These are phyloP conservation scores for Eristalinus aeneus DNA, from an alignment of 2,888 invertebrate species.

Conservation along the genomic window DNA sequence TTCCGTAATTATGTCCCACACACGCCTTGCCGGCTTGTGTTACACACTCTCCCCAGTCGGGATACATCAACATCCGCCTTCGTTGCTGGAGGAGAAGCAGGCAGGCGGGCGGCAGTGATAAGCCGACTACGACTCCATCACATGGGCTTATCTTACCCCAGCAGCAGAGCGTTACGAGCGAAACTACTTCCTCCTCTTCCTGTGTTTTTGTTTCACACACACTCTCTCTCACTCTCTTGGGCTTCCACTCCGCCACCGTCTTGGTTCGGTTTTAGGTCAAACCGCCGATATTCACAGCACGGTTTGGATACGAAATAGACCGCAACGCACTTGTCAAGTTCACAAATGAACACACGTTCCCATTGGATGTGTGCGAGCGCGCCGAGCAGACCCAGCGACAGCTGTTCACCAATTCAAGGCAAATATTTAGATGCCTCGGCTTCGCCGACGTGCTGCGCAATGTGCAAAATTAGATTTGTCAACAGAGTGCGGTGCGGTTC, in stretches of 20 bases:
- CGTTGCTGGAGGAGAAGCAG: not conserved
- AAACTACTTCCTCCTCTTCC: slow-evolving; percentile 41
- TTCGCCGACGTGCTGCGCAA: slow-evolving; percentile 1
- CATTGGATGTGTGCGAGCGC: not conserved
- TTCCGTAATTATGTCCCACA: slow-evolving; percentile 46
- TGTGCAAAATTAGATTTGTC: slow-evolving; percentile 59
- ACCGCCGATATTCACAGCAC: slow-evolving; percentile 19
- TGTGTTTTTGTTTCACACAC: slow-evolving; percentile 21
- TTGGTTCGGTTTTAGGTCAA: not conserved
- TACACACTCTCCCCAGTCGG: slow-evolving; percentile 3
- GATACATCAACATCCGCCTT: slow-evolving; percentile 40
- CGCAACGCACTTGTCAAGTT: slow-evolving; percentile 33
- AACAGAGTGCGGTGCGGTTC: slow-evolving; percentile 9
- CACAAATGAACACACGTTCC: slow-evolving; percentile 9
- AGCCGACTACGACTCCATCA: not conserved
- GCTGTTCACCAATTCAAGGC: slow-evolving; percentile 44
- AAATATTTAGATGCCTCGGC: slow-evolving; percentile 34
- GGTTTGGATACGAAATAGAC: slow-evolving; percentile 37
- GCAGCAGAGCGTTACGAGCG: slow-evolving; percentile 17
- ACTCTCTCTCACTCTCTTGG: not conserved
- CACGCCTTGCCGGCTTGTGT: slow-evolving; percentile 21
- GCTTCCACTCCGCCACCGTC: too few species aligned
- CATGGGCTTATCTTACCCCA: slow-evolving; percentile 53
- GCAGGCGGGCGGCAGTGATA: slow-evolving; percentile 15
- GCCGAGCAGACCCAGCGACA: slow-evolving; percentile 33